A percentile compares a stretch with the other conserved stretches of the same genome.
Conservation (phyloP, 2,113 vertebrate species). For the Eulemur macaco region DNA sequence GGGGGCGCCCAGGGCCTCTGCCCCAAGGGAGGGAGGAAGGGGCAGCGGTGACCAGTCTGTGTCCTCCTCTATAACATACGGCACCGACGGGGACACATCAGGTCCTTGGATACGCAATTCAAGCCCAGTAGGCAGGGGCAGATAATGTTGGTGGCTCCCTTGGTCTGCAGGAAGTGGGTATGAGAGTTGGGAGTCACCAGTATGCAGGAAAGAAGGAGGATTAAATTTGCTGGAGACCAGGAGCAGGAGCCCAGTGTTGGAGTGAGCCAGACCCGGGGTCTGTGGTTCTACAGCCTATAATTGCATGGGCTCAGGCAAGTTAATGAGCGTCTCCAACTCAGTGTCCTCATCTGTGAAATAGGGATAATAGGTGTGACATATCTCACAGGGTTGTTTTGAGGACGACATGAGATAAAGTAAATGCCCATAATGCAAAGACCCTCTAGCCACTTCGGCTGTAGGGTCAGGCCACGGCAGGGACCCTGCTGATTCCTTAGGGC, state of each 20-base stretch:
- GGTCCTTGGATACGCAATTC: background rate
- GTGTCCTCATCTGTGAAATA: background rate
- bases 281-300: no score
- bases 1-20: background rate
- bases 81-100: slow-evolving; percentile 3
- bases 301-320: background rate
- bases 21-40: background rate
- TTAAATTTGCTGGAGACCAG: background rate
- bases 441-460: background rate
- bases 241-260: background rate
- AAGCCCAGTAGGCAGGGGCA: slow-evolving; percentile 47
- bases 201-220: background rate
- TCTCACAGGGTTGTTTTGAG: background rate
- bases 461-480: background rate
- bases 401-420: background rate
- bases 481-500: background rate
- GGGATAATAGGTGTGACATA: background rate
- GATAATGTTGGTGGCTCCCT: slow-evolving; percentile 37
- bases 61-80: slow-evolving; percentile 31
- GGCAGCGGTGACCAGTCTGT: background rate
- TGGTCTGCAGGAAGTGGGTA: slow-evolving; percentile 18
- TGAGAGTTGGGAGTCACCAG: background rate
- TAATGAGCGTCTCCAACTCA: background rate
- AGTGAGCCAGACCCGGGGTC: background rate
- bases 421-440: background rate